Percentiles rank a stretch among this genome's conserved stretches.
phyloP scores from a whole-genome alignment of 2,113 vertebrate species.

The Sebastes schlegelii region DNA sequence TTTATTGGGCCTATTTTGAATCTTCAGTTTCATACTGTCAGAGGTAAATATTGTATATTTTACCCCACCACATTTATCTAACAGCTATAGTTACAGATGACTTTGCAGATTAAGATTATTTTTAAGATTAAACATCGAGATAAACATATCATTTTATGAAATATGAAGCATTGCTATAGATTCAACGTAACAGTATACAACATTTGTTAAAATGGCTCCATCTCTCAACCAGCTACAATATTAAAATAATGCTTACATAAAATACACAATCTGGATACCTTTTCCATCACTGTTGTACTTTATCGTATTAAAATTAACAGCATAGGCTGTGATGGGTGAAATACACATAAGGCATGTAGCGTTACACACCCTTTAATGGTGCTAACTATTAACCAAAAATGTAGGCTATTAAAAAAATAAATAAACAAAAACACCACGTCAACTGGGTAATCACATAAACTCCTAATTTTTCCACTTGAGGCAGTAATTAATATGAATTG shows the following conservation, averaged over 20 bases:
- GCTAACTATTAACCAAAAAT: background rate
- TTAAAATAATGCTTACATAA: background rate
- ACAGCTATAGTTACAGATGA: background rate
- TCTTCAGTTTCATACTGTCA: background rate
- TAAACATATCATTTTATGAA: background rate
- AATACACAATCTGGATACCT: too few species aligned
- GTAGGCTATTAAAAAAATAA: background rate
- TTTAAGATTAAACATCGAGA: background rate
- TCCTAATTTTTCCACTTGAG: background rate
- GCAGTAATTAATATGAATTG: background rate
- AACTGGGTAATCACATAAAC: background rate
- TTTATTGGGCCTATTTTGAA: background rate
- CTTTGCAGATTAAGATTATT: background rate
- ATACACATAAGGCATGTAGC: background rate
- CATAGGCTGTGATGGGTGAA: background rate
- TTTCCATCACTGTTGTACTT: background rate
- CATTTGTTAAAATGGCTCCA: background rate
- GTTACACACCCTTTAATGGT: background rate
- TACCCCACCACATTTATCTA: background rate
- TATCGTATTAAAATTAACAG: background rate
- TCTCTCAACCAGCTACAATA: background rate
- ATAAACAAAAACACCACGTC: background rate
- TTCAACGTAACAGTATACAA: background rate
- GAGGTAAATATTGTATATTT: background rate
- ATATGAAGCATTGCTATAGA: background rate